Evolutionary conservation across 2,113 vertebrate species (phyloP), one percentile per base, ranked within the genome.

Genomic region (Xenopus tropicalis): DNA sequence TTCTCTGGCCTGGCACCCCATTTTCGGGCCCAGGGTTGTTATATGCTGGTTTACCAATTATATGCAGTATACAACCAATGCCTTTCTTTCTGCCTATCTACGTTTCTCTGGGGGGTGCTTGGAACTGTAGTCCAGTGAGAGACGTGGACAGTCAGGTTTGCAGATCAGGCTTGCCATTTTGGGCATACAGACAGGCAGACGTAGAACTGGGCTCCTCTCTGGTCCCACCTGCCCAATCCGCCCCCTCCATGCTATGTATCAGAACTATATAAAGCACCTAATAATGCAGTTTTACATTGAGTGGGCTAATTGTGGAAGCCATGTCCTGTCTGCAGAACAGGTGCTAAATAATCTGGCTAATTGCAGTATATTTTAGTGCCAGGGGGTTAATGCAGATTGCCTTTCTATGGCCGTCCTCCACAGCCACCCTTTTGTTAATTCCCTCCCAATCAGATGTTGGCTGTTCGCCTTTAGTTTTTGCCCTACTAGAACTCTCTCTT

Each of bases 301-400:
- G 56, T 52, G 51, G n/a, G 66, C 73, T 75, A 75, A 75, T 75
- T 75, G 66, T 75, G 29, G 66, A 63, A 62, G 73, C 23, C 66
- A 61, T 75, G 51, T 44, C 44, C 66, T 54, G 73, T 75, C 73
- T 75, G 66, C 44, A 29, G 73, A 75, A 75, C 73, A 75, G 73
- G 73, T 75, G 73, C 44, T 58, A 14, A 62, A 63, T 75, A 75
- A 75, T 75, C 73, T 69, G 73, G 16, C 66, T 75, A 69, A 75
- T 75, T 75, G 66, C 73, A 62, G 58, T 69, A 44, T 75, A 75
- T 69, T 75, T 75, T 69, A n/a, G 66, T 54, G 56, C 66, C 54
- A n/a, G n/a, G n/a, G 44, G 5, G 43, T 71, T 37, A 61, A 71
- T 71, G 22, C 57, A 46, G 24, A 69, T 75, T 61, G 72, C 58